Percentiles rank a stretch among this genome's conserved stretches.
Evolutionary conservation across 2,888 invertebrate genomes (phyloP).

Genomic region (Ophioninae sp.): DNA sequence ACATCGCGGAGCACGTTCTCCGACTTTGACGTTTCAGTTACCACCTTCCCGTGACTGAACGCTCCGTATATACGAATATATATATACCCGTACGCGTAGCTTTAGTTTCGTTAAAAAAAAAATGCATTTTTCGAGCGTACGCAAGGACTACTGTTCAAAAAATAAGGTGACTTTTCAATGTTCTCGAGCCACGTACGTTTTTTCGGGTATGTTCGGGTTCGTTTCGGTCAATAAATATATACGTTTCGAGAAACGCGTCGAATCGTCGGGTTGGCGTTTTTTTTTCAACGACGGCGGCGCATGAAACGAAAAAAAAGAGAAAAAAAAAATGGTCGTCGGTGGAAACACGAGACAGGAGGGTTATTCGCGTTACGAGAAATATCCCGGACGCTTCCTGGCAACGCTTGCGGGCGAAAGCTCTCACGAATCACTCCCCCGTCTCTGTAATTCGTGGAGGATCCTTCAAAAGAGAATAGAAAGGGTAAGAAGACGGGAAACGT

Average conservation of each 20-base stretch:
- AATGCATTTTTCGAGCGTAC: too few species aligned
- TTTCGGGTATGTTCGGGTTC: too few species aligned
- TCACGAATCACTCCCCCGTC: neutral
- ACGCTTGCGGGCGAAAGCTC: slow-evolving; percentile 32
- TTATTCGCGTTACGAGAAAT: slow-evolving; percentile 21
- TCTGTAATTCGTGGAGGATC: neutral
- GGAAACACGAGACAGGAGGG: neutral
- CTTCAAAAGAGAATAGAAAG: neutral
- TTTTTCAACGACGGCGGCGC: slow-evolving; percentile 23
- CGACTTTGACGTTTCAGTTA: slow-evolving; percentile 61
- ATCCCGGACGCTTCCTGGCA: slow-evolving; percentile 23
- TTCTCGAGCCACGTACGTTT: too few species aligned
- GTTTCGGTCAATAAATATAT: too few species aligned
- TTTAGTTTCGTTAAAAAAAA: too few species aligned
- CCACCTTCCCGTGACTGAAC: slow-evolving; percentile 38
- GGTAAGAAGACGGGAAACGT: slow-evolving; percentile 21
- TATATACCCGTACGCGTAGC: neutral
- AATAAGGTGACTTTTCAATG: too few species aligned
- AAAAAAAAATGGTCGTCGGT: neutral
- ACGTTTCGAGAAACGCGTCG: too few species aligned
- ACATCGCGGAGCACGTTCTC: slow-evolving; percentile 48
- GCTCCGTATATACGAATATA: neutral
- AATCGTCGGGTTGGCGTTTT: too few species aligned
- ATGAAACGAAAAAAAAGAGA: too few species aligned
- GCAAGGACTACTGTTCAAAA: too few species aligned